These are phyloP conservation scores for Tachysurus fulvidraco DNA, from an alignment of 2,113 vertebrate species.

Conservation along the genomic window DNA sequence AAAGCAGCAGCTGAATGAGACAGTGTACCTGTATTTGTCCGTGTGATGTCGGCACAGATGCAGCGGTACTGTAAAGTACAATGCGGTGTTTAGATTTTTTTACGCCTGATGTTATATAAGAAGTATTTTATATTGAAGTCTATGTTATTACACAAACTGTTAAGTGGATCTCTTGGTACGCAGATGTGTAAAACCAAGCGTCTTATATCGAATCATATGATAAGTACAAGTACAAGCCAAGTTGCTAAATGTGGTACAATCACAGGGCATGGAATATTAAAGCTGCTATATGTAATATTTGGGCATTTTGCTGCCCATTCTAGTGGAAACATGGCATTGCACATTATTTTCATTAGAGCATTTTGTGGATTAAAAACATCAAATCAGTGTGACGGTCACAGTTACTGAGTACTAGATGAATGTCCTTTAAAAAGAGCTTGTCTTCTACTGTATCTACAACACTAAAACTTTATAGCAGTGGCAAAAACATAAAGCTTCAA, in stretches of 20 bases:
- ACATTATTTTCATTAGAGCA: neutral
- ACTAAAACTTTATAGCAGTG: neutral
- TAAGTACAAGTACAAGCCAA: neutral
- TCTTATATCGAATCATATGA: neutral
- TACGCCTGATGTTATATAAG: neutral
- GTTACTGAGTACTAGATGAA: neutral
- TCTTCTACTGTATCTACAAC: neutral
- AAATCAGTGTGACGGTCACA: neutral
- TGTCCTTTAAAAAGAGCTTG: neutral
- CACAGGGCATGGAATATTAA: neutral
- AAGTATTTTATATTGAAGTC: neutral
- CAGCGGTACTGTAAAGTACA: neutral
- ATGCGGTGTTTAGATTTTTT: neutral
- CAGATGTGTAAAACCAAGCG: neutral
- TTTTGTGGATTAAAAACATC: neutral
- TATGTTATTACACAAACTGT: neutral
- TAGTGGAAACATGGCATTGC: neutral
- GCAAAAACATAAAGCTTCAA: neutral
- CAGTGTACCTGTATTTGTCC: neutral
- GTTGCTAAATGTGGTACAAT: neutral
- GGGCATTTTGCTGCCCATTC: neutral
- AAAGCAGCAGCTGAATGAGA: neutral
- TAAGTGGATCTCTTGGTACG: neutral
- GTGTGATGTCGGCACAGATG: neutral
- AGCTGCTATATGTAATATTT: neutral